phyloP scores from a whole-genome alignment of 2,113 vertebrate genomes.

The Lagopus leucura region DNA sequence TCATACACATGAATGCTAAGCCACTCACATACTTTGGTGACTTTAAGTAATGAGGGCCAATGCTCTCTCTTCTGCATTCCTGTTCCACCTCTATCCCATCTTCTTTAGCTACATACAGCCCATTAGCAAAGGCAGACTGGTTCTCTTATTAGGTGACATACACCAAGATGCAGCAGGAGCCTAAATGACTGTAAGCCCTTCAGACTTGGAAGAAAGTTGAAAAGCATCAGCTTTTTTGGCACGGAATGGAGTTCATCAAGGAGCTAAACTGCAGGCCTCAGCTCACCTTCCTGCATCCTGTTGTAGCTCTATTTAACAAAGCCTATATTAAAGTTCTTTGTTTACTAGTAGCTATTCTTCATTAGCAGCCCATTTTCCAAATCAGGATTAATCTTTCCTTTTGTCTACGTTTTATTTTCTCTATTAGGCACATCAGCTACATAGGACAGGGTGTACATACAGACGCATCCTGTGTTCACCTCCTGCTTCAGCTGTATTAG shows the following conservation, averaged over 20 bases:
- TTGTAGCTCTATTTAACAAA: background rate
- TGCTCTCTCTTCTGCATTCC: background rate
- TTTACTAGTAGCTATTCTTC: background rate
- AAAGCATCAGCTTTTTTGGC: background rate
- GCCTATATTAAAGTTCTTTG: background rate
- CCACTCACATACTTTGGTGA: fast-evolving
- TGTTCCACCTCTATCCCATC: background rate
- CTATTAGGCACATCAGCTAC: background rate
- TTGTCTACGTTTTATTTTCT: background rate
- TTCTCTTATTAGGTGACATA: background rate
- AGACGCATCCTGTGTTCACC: background rate
- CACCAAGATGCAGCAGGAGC: background rate
- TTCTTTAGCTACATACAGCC: background rate
- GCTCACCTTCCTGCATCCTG: background rate
- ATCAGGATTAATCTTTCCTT: background rate
- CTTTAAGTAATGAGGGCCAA: background rate
- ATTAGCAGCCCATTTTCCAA: background rate
- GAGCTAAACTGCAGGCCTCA: background rate
- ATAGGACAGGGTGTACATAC: background rate
- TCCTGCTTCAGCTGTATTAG: background rate
- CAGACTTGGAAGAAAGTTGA: background rate
- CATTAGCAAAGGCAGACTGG: background rate
- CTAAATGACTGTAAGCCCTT: background rate
- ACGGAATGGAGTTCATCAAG: background rate
- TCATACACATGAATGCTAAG: background rate